A percentile compares a stretch with the other conserved stretches of the same genome.
Conservation (phyloP, 2,797 vertebrate species). For the Clarias laeviceps region DNA sequence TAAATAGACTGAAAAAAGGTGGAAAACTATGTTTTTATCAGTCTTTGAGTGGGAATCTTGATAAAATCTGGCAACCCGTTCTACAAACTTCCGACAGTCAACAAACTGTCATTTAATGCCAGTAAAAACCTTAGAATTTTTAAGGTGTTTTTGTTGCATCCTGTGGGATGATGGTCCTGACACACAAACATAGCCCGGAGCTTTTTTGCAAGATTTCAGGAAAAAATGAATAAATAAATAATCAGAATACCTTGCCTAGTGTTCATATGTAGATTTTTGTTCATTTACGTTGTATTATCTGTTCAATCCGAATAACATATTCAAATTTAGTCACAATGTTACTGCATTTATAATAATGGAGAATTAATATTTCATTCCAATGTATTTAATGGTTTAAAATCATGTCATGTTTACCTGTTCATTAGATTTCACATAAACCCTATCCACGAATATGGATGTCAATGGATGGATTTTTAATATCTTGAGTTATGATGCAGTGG, state of each 20-base stretch:
- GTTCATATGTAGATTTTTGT: background rate
- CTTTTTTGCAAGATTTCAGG: background rate
- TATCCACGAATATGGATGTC: background rate
- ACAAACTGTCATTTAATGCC: background rate
- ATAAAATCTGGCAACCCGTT: background rate
- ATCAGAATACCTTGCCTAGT: background rate
- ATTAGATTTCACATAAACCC: background rate
- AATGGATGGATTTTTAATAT: background rate
- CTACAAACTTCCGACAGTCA: background rate
- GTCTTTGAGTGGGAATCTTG: background rate
- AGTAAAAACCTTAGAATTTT: background rate
- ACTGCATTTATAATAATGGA: background rate
- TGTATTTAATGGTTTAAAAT: background rate
- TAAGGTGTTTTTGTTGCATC: background rate
- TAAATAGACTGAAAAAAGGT: background rate
- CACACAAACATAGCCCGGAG: background rate
- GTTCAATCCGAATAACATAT: background rate
- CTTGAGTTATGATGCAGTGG: background rate
- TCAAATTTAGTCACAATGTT: background rate
- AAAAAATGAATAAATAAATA: background rate
- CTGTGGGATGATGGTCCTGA: background rate
- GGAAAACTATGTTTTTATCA: background rate
- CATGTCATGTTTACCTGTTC: background rate
- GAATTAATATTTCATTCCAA: background rate
- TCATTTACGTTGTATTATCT: background rate